phyloP scores from a whole-genome alignment of 2,888 invertebrate genomes.

The Drepanosiphum platanoidis region DNA sequence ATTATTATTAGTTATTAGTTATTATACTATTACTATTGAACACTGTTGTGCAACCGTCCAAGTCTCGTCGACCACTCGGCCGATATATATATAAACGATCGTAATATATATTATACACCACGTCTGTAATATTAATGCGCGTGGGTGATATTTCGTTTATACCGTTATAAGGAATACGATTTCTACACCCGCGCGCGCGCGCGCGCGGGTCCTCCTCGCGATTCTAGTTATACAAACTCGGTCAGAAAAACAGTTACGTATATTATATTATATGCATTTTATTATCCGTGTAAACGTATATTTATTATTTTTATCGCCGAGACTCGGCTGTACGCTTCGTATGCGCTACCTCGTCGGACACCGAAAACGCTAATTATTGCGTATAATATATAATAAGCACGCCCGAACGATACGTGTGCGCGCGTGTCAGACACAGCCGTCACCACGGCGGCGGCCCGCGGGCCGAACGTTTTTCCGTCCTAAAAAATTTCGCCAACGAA shows the following conservation, averaged over 20 bases:
- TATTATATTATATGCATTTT: too few relatives aligned
- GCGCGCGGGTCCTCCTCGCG: not conserved
- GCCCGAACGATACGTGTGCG: too few relatives aligned
- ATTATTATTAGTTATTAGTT: not conserved
- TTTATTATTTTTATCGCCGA: not conserved
- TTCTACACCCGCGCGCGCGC: not conserved
- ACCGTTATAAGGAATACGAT: conserved; percentile 29
- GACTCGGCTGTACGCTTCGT: too few relatives aligned
- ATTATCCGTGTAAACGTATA: too few relatives aligned
- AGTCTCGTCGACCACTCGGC: not conserved
- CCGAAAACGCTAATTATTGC: not conserved
- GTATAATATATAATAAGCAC: not conserved
- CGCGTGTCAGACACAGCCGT: too few relatives aligned
- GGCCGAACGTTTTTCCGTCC: too few relatives aligned
- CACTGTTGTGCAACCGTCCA: conserved; percentile 5
- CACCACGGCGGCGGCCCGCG: too few relatives aligned
- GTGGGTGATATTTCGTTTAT: conserved; percentile 51
- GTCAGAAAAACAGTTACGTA: conserved; percentile 36
- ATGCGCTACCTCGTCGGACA: not conserved
- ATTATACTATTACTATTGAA: conserved; percentile 9
- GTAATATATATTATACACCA: too few relatives aligned
- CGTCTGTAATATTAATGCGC: conserved; percentile 38
- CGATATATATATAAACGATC: not conserved
- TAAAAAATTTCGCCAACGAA: not conserved
- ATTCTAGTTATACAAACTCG: conserved; percentile 35